Percentiles rank a stretch among this genome's conserved stretches.
phyloP scores from a whole-genome alignment of 2,113 vertebrate genomes.

The Telmatochromis sp. region DNA sequence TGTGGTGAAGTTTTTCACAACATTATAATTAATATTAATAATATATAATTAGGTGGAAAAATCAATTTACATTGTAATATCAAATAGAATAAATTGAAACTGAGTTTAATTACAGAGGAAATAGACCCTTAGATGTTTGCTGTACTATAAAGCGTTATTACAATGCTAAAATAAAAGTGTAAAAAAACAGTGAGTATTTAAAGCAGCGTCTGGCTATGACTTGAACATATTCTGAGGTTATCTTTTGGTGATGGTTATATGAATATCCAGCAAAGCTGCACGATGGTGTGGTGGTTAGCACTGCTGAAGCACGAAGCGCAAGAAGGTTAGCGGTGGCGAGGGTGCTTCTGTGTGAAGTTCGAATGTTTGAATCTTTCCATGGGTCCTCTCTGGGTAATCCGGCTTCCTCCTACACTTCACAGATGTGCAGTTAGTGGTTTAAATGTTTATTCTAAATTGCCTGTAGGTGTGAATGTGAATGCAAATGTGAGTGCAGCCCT shows the following conservation, averaged over 20 bases:
- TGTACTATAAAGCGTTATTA: neutral
- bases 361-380: neutral
- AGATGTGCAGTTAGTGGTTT: neutral
- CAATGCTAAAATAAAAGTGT: neutral
- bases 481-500: neutral
- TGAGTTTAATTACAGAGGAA: neutral
- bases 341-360: neutral
- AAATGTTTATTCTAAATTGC: neutral
- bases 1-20: neutral
- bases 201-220: neutral
- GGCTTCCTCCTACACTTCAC: neutral
- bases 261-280: neutral
- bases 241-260: neutral
- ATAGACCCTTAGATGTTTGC: neutral
- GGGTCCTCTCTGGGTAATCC: neutral
- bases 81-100: neutral
- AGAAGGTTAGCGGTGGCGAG: neutral
- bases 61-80: neutral
- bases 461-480: neutral
- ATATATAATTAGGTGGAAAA: neutral
- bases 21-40: neutral
- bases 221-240: neutral
- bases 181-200: neutral
- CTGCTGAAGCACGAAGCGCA: neutral
- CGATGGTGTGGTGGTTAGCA: neutral